A percentile compares a stretch with the other conserved stretches of the same genome.
phyloP scores from a whole-genome alignment of 2,888 invertebrate species.

The Hirtodrosophila histrioides region DNA sequence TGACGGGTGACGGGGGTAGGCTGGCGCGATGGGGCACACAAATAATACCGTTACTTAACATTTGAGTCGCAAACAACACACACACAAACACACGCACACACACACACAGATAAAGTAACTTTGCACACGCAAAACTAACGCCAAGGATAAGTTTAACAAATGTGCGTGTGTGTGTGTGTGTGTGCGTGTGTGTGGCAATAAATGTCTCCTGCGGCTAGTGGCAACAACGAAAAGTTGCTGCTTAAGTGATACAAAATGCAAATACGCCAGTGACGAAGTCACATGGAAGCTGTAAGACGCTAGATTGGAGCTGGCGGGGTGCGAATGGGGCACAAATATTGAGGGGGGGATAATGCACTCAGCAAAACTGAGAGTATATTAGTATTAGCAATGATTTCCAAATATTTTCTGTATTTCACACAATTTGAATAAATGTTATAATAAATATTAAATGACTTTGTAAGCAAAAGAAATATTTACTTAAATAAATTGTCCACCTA shows the following conservation, averaged over 20 bases:
- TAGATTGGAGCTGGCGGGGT: background rate
- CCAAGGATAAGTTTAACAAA: constrained; percentile 40
- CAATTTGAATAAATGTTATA: too few species aligned
- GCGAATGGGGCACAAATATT: too few species aligned
- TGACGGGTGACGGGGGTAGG: background rate
- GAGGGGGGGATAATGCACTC: too few species aligned
- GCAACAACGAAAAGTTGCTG: constrained; percentile 61
- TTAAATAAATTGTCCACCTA: too few species aligned
- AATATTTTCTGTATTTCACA: too few species aligned
- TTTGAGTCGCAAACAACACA: constrained; percentile 62
- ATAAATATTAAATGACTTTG: too few species aligned
- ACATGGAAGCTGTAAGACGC: constrained; percentile 27
- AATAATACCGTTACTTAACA: constrained; percentile 77
- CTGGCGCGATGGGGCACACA: constrained; percentile 43
- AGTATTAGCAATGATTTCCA: too few species aligned
- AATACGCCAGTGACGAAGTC: constrained; percentile 67
- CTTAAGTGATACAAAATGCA: constrained; percentile 80
- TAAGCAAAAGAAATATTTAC: too few species aligned
- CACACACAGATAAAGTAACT: constrained; percentile 6
- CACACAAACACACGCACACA: constrained; percentile 11
- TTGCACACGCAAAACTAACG: constrained; percentile 20
- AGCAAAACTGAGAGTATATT: too few species aligned
- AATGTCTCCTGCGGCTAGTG: constrained; percentile 76
- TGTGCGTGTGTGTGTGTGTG: constrained; percentile 7
- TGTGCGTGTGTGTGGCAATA: constrained; percentile 55